A percentile compares a stretch with the other conserved stretches of the same genome.
Conservation (phyloP, 2,888 invertebrate species). For the Caenorhabditis sp. region DNA sequence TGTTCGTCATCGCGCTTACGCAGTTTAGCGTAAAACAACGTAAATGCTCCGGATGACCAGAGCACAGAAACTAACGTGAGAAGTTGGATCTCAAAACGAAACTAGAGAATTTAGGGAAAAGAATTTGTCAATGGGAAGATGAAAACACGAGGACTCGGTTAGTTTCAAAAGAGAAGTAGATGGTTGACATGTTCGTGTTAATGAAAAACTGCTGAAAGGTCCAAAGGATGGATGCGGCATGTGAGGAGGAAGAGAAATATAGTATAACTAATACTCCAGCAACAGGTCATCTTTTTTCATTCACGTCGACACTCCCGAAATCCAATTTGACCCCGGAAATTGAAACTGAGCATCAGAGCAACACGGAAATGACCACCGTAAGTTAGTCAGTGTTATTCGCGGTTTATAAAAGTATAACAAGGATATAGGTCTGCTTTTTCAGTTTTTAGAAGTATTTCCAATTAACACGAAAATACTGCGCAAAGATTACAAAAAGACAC, state of each 20-base stretch:
- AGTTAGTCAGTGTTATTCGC: no score
- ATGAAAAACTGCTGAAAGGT: constrained; percentile 38
- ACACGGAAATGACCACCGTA: constrained; percentile 8
- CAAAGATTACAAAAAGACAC: no score
- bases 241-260: constrained; percentile 5
- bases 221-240: constrained; percentile 23
- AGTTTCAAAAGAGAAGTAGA: constrained; percentile 25
- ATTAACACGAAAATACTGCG: no score
- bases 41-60: constrained; percentile 11
- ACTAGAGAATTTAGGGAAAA: constrained; percentile 5
- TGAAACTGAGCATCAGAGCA: constrained; percentile 31
- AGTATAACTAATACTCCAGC: constrained; percentile 18
- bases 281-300: constrained; percentile 12
- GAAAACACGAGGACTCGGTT: constrained; percentile 36
- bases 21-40: constrained; percentile 18
- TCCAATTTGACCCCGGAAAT: constrained; percentile 30
- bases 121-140: constrained; percentile 24
- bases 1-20: constrained; percentile 36
- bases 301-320: constrained; percentile 13
- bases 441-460: no score
- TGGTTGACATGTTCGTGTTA: constrained; percentile 59
- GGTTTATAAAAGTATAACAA: no score
- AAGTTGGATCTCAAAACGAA: constrained; percentile 2
- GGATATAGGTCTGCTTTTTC: no score
- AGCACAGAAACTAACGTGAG: constrained; percentile 23